A percentile compares a stretch with the other conserved stretches of the same genome.
Conservation (phyloP, 92 coral and sea anemone species). For the Galaxea fascicularis region DNA sequence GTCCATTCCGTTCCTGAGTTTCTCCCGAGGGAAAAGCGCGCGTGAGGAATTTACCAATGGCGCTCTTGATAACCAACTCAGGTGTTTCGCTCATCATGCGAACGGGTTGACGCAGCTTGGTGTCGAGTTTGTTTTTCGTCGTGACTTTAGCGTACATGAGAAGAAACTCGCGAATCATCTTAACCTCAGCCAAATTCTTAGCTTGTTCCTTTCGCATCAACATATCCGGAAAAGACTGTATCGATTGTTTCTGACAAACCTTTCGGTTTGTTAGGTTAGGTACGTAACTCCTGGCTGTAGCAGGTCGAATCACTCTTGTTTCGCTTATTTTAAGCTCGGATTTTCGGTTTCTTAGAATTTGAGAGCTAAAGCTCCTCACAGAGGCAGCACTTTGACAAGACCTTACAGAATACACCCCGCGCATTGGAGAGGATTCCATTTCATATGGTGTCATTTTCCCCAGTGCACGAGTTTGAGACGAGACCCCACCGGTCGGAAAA, state of each 20-base stretch:
- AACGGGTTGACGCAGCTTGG: conserved; percentile 36
- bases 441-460: background rate
- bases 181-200: conserved; percentile 24
- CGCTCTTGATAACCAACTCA: conserved; percentile 85
- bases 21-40: conserved; percentile 74
- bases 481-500: background rate
- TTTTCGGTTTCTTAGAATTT: conserved; percentile 10
- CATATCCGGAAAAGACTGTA: conserved; percentile 16
- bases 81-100: conserved; percentile 86
- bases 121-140: conserved; percentile 31
- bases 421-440: background rate
- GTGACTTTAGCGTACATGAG: conserved; percentile 85
- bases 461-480: background rate
- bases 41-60: conserved; percentile 83
- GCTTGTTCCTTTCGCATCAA: conserved; percentile 40
- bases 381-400: conserved; percentile 20
- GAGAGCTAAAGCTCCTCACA: conserved; percentile 17
- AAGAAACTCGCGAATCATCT: conserved; percentile 75
- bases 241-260: background rate
- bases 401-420: conserved; percentile 30
- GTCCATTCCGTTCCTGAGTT: conserved; percentile 15
- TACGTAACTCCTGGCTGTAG: conserved; percentile 63
- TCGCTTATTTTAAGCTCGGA: conserved; percentile 56
- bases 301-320: conserved; percentile 77
- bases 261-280: conserved; percentile 46